Percentiles rank a stretch among this genome's conserved stretches.
These are phyloP conservation scores for Podarcis muralis DNA, from an alignment of 2,113 vertebrate genomes.

Conservation along the genomic window DNA sequence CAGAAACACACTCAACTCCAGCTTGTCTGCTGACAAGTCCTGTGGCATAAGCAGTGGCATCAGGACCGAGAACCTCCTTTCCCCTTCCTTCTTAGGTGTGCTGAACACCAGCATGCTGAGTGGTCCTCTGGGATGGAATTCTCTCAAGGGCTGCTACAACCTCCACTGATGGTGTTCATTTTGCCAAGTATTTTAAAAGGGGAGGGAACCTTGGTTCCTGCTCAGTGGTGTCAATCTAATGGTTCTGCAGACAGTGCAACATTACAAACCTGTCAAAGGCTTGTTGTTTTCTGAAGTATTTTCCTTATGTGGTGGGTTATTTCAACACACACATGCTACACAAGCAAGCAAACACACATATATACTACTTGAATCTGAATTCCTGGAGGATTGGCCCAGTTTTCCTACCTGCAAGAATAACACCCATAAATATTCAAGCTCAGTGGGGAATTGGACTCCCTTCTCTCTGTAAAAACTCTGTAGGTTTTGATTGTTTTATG, in stretches of 20 bases:
- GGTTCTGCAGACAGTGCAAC: neutral
- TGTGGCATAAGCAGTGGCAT: too few species aligned
- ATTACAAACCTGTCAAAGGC: neutral
- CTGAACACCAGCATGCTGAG: neutral
- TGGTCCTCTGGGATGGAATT: neutral
- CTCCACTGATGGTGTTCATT: neutral
- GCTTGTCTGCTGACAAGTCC: too few species aligned
- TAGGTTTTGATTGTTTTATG: constrained; percentile 79
- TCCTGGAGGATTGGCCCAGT: constrained; percentile 53
- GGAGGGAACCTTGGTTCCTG: neutral
- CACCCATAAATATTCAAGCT: constrained; percentile 74
- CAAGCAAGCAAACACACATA: neutral
- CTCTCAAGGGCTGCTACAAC: neutral
- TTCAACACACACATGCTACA: fast-evolving
- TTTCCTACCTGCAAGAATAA: constrained; percentile 64
- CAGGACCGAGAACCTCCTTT: neutral
- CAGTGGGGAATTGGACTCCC: constrained; percentile 67
- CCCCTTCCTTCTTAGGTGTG: neutral
- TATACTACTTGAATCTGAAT: constrained; percentile 57
- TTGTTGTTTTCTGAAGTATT: neutral
- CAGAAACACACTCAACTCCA: too few species aligned
- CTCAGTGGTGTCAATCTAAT: neutral
- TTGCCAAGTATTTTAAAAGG: neutral
- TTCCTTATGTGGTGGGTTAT: neutral
- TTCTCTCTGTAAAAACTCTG: constrained; percentile 72